phyloP scores from a whole-genome alignment of 2,888 invertebrate genomes.

The Galeruca laticollis region DNA sequence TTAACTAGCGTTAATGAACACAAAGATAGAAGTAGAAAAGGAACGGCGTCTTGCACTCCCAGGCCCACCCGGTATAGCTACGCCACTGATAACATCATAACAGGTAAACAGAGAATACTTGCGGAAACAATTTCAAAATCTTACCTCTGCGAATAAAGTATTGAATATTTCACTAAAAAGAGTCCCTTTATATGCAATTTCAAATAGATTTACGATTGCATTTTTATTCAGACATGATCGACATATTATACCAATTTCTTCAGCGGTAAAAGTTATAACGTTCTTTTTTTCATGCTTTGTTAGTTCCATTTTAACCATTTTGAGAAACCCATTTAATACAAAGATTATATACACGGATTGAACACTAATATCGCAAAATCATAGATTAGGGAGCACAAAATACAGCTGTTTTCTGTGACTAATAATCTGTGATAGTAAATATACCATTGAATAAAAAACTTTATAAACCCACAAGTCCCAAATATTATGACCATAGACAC shows the following conservation, averaged over 20 bases:
- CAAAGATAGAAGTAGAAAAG: no score
- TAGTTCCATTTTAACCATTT: conserved; percentile 12
- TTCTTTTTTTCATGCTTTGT: conserved; percentile 1
- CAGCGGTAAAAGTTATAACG: background rate
- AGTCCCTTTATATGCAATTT: background rate
- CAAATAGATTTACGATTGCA: conserved; percentile 5
- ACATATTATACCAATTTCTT: conserved; percentile 3
- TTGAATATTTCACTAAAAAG: conserved; percentile 6
- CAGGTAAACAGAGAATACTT: background rate
- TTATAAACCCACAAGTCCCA: no score
- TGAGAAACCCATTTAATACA: background rate
- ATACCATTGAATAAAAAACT: no score
- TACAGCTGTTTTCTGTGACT: no score
- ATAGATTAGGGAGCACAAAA: no score
- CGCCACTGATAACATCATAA: no score
- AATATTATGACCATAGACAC: no score
- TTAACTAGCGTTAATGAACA: no score
- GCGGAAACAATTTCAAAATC: background rate
- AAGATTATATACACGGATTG: background rate
- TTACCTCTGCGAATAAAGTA: background rate
- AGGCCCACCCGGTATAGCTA: no score
- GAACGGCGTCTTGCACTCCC: no score
- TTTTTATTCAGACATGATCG: conserved; percentile 3
- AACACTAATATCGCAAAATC: no score
- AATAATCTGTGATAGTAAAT: no score